Conservation (phyloP, 2,113 vertebrate species). For the Corvus cornix region DNA sequence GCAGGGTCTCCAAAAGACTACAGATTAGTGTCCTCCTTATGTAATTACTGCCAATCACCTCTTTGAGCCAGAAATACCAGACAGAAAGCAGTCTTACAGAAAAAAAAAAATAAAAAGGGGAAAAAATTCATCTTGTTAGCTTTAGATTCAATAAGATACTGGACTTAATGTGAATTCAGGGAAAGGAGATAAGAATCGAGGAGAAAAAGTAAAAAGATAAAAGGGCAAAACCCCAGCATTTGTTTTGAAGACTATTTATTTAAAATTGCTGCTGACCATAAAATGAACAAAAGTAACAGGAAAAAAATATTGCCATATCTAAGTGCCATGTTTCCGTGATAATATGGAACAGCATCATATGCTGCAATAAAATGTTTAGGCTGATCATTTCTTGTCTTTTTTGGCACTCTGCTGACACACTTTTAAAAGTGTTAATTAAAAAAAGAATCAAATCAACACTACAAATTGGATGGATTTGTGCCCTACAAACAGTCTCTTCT, state of each 20-base stretch:
- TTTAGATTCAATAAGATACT: not conserved
- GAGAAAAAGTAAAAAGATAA: not conserved
- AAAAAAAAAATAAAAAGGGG: accelerated
- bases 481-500: slow-evolving; percentile 50
- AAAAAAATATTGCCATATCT: not conserved
- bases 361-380: slow-evolving; percentile 14
- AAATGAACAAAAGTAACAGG: slow-evolving; percentile 33
- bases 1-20: not conserved
- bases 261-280: not conserved
- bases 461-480: slow-evolving; percentile 36
- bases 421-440: slow-evolving; percentile 58
- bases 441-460: slow-evolving; percentile 42
- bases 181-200: not conserved
- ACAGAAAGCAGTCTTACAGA: not conserved
- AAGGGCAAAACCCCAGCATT: not conserved
- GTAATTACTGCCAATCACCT: not conserved
- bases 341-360: slow-evolving; percentile 19
- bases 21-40: not conserved
- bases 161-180: not conserved
- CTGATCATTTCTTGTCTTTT: slow-evolving; percentile 42
- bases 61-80: not conserved
- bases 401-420: slow-evolving; percentile 28
- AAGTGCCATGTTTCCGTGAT: not conserved
- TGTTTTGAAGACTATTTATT: not conserved
- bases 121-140: not conserved